phyloP scores from a whole-genome alignment of 2,113 vertebrate genomes.

The Rynchops niger region DNA sequence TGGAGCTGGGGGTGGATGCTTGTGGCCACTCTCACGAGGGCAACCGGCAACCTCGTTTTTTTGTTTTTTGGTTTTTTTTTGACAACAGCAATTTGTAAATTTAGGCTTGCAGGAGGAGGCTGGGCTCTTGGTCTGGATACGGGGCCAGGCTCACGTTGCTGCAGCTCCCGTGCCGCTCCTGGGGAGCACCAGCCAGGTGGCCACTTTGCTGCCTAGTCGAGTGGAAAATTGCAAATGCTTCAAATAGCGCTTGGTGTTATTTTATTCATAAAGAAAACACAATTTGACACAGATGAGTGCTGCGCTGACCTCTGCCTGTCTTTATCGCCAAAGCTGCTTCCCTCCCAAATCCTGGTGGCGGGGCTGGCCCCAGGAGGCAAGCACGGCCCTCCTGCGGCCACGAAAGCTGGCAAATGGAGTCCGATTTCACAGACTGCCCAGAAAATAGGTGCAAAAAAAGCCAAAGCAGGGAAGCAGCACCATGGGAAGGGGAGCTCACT shows the following conservation, averaged over 20 bases:
- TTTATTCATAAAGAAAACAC: conserved; percentile 69
- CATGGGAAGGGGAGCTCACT: not conserved
- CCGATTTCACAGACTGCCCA: not conserved
- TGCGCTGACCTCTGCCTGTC: not conserved
- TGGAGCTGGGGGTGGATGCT: not conserved
- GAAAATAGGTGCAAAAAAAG: not conserved
- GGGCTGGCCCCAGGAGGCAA: not conserved
- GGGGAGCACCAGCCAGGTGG: conserved; percentile 39
- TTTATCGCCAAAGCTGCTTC: not conserved
- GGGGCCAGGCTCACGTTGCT: not conserved
- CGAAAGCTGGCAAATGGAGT: not conserved
- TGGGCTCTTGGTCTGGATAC: not conserved
- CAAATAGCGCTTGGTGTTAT: conserved; percentile 57
- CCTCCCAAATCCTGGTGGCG: fast-evolving
- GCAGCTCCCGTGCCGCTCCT: not conserved
- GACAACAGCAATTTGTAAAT: not conserved
- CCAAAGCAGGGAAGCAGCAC: not conserved
- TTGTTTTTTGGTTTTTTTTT: not conserved
- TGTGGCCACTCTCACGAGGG: not conserved
- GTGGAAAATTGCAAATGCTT: conserved; percentile 76
- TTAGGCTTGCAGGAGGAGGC: not conserved
- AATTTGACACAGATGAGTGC: conserved; percentile 5
- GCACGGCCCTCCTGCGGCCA: not conserved
- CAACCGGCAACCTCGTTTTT: not conserved
- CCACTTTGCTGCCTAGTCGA: conserved; percentile 57